A percentile compares a stretch with the other conserved stretches of the same genome.
Evolutionary conservation across 92 coral and sea anemone genomes (phyloP).

Genomic region (Siderastrea siderea): DNA sequence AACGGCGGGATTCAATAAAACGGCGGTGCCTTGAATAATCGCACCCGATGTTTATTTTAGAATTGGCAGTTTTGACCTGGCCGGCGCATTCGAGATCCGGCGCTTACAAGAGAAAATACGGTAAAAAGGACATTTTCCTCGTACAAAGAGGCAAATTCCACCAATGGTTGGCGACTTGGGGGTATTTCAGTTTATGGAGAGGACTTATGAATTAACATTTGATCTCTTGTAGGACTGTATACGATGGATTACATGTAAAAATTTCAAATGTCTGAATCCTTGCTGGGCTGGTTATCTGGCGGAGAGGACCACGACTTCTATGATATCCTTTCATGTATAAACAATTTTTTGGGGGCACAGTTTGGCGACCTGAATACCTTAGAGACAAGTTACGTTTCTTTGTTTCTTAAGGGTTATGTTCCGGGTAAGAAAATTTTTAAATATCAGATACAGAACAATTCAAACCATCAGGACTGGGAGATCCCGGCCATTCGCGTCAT

Average conservation of each 20-base stretch:
- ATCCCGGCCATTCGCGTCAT: not conserved
- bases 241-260: conserved; percentile 18
- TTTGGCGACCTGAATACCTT: not conserved
- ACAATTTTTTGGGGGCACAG: not conserved
- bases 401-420: not conserved
- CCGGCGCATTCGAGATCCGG: too few species aligned
- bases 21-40: too few species aligned
- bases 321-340: conserved; percentile 19
- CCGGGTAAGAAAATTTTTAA: too few species aligned
- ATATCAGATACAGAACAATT: too few species aligned
- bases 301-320: conserved; percentile 27
- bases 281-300: conserved; percentile 19
- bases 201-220: not conserved
- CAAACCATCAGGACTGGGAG: too few species aligned
- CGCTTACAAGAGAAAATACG: too few species aligned
- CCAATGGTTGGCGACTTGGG: not conserved
- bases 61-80: too few species aligned
- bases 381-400: not conserved
- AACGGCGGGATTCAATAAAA: too few species aligned
- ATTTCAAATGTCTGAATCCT: conserved; percentile 16
- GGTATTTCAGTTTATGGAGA: not conserved
- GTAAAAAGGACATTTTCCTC: too few species aligned
- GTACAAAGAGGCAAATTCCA: not conserved
- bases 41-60: too few species aligned
- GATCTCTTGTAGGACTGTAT: conserved; percentile 4